Base-by-base conservation (phyloP, 2,888 invertebrate species). In the Oxytorus armatus region DNA sequence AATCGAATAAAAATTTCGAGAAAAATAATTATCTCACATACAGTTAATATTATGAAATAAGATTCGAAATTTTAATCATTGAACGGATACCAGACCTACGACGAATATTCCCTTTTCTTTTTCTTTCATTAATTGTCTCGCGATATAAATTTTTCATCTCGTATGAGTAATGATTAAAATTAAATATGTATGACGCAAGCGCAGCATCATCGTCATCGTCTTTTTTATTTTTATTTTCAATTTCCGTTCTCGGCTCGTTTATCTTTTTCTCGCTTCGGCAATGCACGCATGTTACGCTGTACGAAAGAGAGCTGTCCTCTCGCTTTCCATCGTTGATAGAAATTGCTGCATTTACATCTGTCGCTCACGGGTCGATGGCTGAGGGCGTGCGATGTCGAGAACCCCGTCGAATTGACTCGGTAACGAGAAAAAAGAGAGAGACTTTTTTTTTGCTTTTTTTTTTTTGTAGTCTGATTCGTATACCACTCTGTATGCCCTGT, bases 291-390 rank as follows among this genome's bases (percentile, higher is more conserved):
- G 29, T 61, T 29, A 49, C 55, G 36, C 2, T 2, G 18, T 0
- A 36, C 11, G 53, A 59, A 42, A 42, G 39, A 23, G 53, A 51
- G 33, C 21, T 33, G 11, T 47, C 7, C 77, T 77, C 69, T 55
- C 47, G 69, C 36, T 63, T 53, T 76, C 33, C 49, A 49, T 75
- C 75, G 79, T 74, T 77, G 65, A 66, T 84, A 81, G 76, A 83
- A 83, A 83, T 76, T 72, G 69, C 74, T 63, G 77, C 82, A 77
- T 83, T 83, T 78, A 75, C 76, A 83, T 74, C 77, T 74, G 79
- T 74, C 79, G 55, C 66, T 68, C 66, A 53, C 47, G 63, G 3
- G 29, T 18, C 68, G 65, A 39, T 75, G 72, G 74, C 51, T n/a
- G 63, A 25, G 49, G 25, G 42, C 21, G 11, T 21, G 18, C 59